Evolutionary conservation across 2,888 invertebrate species (phyloP).

Genomic region (Noctua janthe): DNA sequence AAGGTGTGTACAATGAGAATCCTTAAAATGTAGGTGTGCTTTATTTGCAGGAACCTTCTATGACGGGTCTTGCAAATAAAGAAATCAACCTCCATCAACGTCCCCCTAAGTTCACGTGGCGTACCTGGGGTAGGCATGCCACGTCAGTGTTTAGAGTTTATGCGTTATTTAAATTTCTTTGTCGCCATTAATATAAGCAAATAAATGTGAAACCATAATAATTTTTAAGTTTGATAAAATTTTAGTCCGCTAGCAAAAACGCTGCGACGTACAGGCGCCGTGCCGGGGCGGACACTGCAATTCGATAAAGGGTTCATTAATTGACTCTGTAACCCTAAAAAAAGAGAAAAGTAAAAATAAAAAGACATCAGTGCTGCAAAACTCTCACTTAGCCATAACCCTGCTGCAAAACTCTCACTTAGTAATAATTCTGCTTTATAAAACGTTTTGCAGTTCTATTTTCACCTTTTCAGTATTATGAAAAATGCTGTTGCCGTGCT

Average conservation of each 20-base stretch:
- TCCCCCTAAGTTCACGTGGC: background rate
- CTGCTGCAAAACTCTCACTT: background rate
- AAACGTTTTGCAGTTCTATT: background rate
- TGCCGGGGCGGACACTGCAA: background rate
- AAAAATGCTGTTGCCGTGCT: no score
- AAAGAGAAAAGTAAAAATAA: background rate
- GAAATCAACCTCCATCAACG: background rate
- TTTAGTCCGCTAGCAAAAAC: background rate
- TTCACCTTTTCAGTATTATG: background rate
- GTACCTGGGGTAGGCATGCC: background rate
- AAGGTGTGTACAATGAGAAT: background rate
- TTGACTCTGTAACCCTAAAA: background rate
- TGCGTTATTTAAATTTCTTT: background rate
- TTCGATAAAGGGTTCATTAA: background rate
- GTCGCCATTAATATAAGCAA: background rate
- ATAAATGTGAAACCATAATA: background rate
- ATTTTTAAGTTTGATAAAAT: conserved; percentile 2
- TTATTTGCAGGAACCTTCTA: background rate
- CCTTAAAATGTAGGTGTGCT: background rate
- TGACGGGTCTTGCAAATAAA: background rate
- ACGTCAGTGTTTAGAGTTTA: background rate
- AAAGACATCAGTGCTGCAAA: background rate
- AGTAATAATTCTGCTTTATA: background rate
- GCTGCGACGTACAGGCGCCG: background rate
- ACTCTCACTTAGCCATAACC: background rate